A percentile compares a stretch with the other conserved stretches of the same genome.
Evolutionary conservation across 2,797 vertebrate genomes (phyloP).

Genomic region (Cryptoblepharus egeriae): DNA sequence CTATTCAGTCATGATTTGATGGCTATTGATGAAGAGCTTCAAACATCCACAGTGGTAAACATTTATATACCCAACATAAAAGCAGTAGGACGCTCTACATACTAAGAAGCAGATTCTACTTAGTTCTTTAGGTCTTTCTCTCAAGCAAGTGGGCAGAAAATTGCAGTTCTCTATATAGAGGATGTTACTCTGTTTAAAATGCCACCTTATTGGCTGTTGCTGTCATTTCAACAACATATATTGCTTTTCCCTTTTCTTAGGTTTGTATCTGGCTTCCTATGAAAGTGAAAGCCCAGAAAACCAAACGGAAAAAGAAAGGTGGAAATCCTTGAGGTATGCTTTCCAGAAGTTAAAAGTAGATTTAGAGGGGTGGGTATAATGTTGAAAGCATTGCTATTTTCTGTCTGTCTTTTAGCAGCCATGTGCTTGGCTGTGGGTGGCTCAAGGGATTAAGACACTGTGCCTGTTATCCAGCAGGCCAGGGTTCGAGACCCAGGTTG

Average conservation of each 20-base stretch:
- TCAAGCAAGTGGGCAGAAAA: too few species aligned
- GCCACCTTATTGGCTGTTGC: background rate
- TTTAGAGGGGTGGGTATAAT: background rate
- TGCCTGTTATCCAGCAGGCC: too few species aligned
- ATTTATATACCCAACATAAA: too few species aligned
- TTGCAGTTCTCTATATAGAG: too few species aligned
- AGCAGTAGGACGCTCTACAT: too few species aligned
- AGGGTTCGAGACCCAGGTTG: too few species aligned
- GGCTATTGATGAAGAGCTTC: too few species aligned
- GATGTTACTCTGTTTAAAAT: background rate
- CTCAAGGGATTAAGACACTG: too few species aligned
- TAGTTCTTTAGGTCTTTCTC: too few species aligned
- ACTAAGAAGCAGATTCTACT: too few species aligned
- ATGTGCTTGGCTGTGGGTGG: background rate
- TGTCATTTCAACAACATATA: slow-evolving; percentile 35
- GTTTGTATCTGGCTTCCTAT: slow-evolving; percentile 83
- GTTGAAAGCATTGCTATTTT: background rate
- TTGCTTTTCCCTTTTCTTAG: slow-evolving; percentile 58
- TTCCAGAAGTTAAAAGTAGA: background rate
- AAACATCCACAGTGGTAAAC: too few species aligned
- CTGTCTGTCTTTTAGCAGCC: background rate
- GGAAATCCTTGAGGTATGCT: slow-evolving; percentile 81
- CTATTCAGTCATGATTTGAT: too few species aligned
- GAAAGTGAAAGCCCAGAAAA: slow-evolving; percentile 84
- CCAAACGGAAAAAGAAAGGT: slow-evolving; percentile 82